phyloP scores from a whole-genome alignment of 2,888 invertebrate genomes.

The Lepidocyrtinus sp. region DNA sequence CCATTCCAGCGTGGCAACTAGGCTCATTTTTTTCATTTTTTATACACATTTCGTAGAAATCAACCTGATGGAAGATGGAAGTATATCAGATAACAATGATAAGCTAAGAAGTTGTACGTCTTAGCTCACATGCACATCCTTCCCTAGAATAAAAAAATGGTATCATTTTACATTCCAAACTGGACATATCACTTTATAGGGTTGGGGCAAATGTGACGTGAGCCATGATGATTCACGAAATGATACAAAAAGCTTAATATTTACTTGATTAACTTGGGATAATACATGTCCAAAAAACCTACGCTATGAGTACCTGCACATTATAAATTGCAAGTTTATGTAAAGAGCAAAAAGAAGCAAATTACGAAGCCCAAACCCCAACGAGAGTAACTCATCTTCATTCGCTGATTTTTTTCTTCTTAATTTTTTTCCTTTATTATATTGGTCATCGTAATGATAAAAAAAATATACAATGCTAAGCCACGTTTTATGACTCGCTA shows the following conservation, averaged over 20 bases:
- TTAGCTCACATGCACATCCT: too few species aligned
- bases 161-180: neutral
- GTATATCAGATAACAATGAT: neutral
- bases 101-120: neutral
- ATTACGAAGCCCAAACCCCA: neutral
- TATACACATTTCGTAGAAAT: neutral
- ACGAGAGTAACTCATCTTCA: neutral
- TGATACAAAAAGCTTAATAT: neutral
- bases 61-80: neutral
- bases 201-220: neutral
- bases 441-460: neutral
- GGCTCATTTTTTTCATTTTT: neutral
- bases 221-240: neutral
- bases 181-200: neutral
- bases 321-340: too few species aligned
- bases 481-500: conserved; percentile 25
- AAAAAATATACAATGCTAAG: too few species aligned
- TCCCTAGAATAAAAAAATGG: too few species aligned
- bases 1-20: neutral
- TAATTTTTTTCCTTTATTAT: neutral
- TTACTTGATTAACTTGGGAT: too few species aligned
- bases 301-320: too few species aligned
- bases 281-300: too few species aligned
- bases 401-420: conserved; percentile 17
- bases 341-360: too few species aligned